Conservation (phyloP, 2,113 vertebrate genomes). For the Hepsetus odoe region DNA sequence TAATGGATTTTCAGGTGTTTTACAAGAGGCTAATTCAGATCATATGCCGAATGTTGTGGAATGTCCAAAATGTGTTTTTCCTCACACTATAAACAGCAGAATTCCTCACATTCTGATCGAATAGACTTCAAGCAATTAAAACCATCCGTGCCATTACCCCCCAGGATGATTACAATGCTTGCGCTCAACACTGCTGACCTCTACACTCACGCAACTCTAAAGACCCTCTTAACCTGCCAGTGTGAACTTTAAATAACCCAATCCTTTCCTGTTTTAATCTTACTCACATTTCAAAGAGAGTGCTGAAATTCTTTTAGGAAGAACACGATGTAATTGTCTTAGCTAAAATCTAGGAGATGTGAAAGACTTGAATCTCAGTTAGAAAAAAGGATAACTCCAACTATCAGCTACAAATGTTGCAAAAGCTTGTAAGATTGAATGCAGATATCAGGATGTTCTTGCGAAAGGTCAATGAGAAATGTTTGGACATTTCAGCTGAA, state of each 20-base stretch:
- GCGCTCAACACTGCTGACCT: slow-evolving; percentile 4
- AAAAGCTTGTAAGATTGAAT: background rate
- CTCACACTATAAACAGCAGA: slow-evolving; percentile 35
- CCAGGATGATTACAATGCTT: slow-evolving; percentile 21
- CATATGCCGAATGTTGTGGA: slow-evolving; percentile 44
- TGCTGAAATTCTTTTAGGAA: slow-evolving; percentile 19
- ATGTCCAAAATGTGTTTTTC: slow-evolving; percentile 33
- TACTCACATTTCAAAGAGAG: slow-evolving; percentile 33
- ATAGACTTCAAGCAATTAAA: slow-evolving; percentile 36
- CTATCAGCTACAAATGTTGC: background rate
- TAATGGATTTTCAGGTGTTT: slow-evolving; percentile 43
- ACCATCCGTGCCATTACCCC: slow-evolving; percentile 33
- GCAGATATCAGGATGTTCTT: slow-evolving; percentile 5
- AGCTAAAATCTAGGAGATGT: slow-evolving; percentile 7
- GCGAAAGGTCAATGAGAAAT: slow-evolving; percentile 2
- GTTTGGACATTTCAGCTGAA: slow-evolving; percentile 3
- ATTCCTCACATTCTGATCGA: slow-evolving; percentile 41
- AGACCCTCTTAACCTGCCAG: background rate
- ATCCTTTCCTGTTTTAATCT: slow-evolving; percentile 31
- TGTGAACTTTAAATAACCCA: slow-evolving; percentile 24
- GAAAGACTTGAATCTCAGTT: slow-evolving; percentile 7
- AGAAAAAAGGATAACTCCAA: slow-evolving; percentile 2
- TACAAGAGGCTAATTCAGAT: slow-evolving; percentile 44
- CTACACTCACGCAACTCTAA: slow-evolving; percentile 12
- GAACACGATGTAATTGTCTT: slow-evolving; percentile 12